Evolutionary conservation across 2,888 invertebrate species (phyloP).

Genomic region (Xanthorhoe designata): DNA sequence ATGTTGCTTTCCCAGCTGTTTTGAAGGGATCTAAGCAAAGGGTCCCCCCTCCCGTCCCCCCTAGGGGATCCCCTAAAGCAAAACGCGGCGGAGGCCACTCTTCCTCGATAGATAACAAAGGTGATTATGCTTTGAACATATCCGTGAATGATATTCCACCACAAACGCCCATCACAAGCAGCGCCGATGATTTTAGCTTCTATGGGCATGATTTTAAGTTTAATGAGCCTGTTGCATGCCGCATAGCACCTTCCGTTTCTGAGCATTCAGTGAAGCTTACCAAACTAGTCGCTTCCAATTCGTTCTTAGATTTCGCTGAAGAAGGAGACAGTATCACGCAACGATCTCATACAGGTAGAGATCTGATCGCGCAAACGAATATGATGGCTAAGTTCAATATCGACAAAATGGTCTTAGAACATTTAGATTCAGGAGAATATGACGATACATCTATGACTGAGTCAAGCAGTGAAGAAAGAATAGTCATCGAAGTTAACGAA

Average conservation of each 20-base stretch:
- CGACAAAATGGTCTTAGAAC: conserved; percentile 70
- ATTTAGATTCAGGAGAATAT: conserved; percentile 75
- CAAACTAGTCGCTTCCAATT: conserved; percentile 71
- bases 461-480: conserved; percentile 75
- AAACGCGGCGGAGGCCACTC: conserved; percentile 82
- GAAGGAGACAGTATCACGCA: conserved; percentile 73
- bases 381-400: conserved; percentile 82
- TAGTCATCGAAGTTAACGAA: conserved; percentile 60
- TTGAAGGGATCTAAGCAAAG: conserved; percentile 91
- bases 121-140: conserved; percentile 78
- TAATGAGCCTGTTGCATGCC: conserved; percentile 74
- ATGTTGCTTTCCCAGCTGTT: conserved; percentile 90
- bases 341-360: conserved; percentile 66
- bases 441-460: conserved; percentile 76
- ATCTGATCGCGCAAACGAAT: conserved; percentile 71
- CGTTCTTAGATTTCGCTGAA: conserved; percentile 72
- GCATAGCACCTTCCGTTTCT: conserved; percentile 69
- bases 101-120: conserved; percentile 76
- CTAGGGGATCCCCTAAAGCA: conserved; percentile 91
- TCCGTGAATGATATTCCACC: conserved; percentile 73
- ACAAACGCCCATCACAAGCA: conserved; percentile 74
- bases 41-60: conserved; percentile 95
- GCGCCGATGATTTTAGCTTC: conserved; percentile 77
- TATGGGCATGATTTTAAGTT: conserved; percentile 80
- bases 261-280: conserved; percentile 71